Percentiles rank a stretch among this genome's conserved stretches.
phyloP scores from a whole-genome alignment of 2,113 vertebrate species.

The Gallinago jamesoni region DNA sequence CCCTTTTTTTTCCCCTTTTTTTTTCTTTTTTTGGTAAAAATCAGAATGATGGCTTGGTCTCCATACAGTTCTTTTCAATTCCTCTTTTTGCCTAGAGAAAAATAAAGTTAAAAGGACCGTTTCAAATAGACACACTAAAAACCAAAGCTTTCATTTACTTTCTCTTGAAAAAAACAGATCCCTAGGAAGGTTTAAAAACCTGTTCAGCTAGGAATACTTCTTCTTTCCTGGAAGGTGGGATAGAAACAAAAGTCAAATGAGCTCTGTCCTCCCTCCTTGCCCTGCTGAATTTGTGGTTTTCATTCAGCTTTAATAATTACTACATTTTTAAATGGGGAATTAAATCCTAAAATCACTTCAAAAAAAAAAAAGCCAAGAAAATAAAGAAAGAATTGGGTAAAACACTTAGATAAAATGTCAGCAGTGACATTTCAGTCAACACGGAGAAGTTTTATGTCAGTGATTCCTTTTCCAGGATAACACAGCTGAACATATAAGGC shows the following conservation, averaged over 20 bases:
- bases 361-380: not conserved
- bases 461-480: not conserved
- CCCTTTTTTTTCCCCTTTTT: too few relatives aligned
- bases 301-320: not conserved
- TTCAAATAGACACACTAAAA: not conserved
- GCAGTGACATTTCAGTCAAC: not conserved
- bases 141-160: not conserved
- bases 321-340: not conserved
- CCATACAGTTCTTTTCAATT: not conserved
- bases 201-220: not conserved
- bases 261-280: not conserved
- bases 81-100: not conserved
- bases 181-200: not conserved
- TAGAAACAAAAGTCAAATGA: not conserved
- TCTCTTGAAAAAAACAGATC: not conserved
- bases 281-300: not conserved
- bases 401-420: not conserved
- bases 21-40: not conserved
- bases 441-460: not conserved
- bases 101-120: not conserved
- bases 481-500: not conserved
- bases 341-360: not conserved
- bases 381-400: not conserved
- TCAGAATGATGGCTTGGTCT: not conserved
- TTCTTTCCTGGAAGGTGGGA: not conserved